Evolutionary conservation across 2,113 vertebrate genomes (phyloP).

Genomic region (Cisticola juncidis): DNA sequence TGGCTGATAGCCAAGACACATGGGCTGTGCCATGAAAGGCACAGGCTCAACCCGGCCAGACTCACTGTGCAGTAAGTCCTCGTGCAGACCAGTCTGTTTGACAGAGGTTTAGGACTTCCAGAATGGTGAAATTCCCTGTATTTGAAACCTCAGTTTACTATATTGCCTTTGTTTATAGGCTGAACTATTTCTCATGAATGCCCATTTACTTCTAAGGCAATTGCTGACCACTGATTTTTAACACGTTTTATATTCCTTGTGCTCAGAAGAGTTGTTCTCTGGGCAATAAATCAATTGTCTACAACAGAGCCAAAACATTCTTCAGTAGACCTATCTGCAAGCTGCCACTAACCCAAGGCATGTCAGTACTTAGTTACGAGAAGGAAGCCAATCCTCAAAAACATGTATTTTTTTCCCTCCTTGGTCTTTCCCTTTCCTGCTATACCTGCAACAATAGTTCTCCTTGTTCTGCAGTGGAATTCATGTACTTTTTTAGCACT

Average conservation of each 20-base stretch:
- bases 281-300: background rate
- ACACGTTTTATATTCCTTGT: background rate
- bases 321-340: background rate
- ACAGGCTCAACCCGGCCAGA: background rate
- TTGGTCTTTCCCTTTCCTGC: background rate
- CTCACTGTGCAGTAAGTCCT: background rate
- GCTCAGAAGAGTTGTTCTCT: background rate
- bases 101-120: background rate
- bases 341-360: background rate
- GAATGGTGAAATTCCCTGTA: background rate
- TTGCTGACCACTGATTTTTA: background rate
- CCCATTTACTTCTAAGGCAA: background rate
- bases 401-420: rapidly evolving
- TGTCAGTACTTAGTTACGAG: background rate
- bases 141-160: background rate
- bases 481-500: background rate
- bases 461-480: background rate
- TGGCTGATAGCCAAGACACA: background rate
- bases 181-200: background rate
- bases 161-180: background rate
- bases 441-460: background rate
- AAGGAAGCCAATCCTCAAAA: background rate
- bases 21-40: background rate
- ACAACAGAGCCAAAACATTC: background rate
- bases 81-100: background rate